Evolutionary conservation across 2,888 invertebrate genomes (phyloP), one percentile per base, ranked within the genome.

Genomic region (Zaprionus obscuricornis): DNA sequence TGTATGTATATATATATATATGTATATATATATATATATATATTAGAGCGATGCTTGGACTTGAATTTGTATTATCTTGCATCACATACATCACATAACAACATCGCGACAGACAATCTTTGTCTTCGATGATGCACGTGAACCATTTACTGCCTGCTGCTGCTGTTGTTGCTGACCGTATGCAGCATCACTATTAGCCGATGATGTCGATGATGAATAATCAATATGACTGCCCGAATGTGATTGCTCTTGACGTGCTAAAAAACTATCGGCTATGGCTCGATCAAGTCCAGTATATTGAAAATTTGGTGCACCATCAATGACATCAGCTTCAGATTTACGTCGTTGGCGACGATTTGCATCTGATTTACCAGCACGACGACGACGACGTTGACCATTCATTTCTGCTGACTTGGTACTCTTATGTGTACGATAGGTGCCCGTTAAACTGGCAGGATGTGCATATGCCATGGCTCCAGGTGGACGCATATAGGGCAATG

Each of bases 241-340:
- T 6, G 85, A 82, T 65, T 87, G 87, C 47, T 90, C 89, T 65
- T 90, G 90, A 18, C 88, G 89, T 31, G 87, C 89, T 56, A 90
- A 63, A 17, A 90, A 90, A 54, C 82, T 89, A 57, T 90, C 90
- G 2, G 90, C 90, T 51, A 90, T 89, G 51, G 86, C 86, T 27
- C 90, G 88, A 77, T 90, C 90, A 36, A 90, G 55, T 0, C 90
- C 90, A 0, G 88, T 89, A 42, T 90, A 90, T 22, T 87, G 88
- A 50, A 90, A 89, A 8, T 89, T 89, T 18, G 86, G 79, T 24
- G 83, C 73, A n/a, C 86, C 88, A 18, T 88, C 87, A 0, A 88
- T 27, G 5, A 87, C 75, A 74, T 90, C 90, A 6, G 88, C 87
- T 50, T 90, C 89, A 20, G 90, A 90, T 52, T 88, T 90, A 49